A percentile compares a stretch with the other conserved stretches of the same genome.
phyloP scores from a whole-genome alignment of 2,888 invertebrate species.

The Eilema depressum region DNA sequence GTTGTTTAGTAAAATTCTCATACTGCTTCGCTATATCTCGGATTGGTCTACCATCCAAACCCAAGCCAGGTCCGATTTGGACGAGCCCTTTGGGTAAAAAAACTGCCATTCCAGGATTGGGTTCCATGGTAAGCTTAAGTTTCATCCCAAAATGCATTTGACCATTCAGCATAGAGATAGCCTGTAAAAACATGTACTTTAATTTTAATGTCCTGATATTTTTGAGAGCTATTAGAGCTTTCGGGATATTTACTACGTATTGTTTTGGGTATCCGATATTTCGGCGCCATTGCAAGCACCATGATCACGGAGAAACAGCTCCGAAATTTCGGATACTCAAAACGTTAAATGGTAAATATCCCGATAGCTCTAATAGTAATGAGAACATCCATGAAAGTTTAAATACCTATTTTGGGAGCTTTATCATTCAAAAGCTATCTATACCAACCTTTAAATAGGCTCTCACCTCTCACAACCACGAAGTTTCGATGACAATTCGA shows the following conservation, averaged over 20 bases:
- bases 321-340: no score
- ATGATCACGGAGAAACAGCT: no score
- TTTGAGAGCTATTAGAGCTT: no score
- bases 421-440: background rate
- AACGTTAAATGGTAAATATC: no score
- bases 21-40: constrained; percentile 66
- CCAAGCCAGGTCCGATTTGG: constrained; percentile 68
- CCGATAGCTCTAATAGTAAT: no score
- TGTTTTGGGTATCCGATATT: no score
- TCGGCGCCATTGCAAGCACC: no score
- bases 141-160: constrained; percentile 64
- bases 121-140: constrained; percentile 64
- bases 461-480: background rate
- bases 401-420: no score
- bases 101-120: constrained; percentile 40
- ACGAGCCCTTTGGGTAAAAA: constrained; percentile 71
- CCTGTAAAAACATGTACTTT: constrained; percentile 62
- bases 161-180: constrained; percentile 74
- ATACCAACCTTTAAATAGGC: no score
- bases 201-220: background rate
- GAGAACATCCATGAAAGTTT: no score
- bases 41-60: constrained; percentile 64
- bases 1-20: constrained; percentile 58
- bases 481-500: background rate
- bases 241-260: no score